Evolutionary conservation across 1,140 invertebrate species (phyloP).

Genomic region (Dendrolimus punctatus): DNA sequence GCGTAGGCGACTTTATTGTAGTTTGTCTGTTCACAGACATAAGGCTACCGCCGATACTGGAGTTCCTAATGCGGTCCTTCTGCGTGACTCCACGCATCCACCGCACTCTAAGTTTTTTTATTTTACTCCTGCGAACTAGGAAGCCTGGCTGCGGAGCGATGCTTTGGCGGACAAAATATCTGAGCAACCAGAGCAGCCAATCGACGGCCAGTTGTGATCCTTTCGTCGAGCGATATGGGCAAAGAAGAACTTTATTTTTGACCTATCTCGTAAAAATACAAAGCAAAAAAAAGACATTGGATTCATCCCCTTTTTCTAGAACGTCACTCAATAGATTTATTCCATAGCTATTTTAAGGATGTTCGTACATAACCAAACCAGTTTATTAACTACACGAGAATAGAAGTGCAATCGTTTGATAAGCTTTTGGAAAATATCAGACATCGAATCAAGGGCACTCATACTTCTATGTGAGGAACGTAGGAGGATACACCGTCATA

Average conservation of each 20-base stretch:
- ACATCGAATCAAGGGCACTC: constrained; percentile 17
- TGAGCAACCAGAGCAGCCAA: too few species aligned
- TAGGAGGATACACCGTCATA: too few species aligned
- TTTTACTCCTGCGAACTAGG: too few species aligned
- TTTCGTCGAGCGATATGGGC: constrained; percentile 9
- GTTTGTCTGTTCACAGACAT: too few species aligned
- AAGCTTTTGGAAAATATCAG: constrained; percentile 17
- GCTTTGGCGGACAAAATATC: constrained; percentile 7
- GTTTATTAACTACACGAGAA: constrained; percentile 16
- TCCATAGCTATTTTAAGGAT: constrained; percentile 12
- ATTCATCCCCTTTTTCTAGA: constrained; percentile 17
- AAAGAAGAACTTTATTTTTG: constrained; percentile 11
- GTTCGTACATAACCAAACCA: constrained; percentile 11
- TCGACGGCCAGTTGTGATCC: constrained; percentile 6
- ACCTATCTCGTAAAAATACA: constrained; percentile 15
- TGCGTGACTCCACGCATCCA: too few species aligned
- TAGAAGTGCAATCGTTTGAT: constrained; percentile 18
- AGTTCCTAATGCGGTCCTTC: too few species aligned
- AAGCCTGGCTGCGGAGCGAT: too few species aligned
- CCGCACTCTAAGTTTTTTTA: too few species aligned
- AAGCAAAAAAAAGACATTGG: constrained; percentile 12
- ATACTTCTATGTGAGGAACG: neutral
- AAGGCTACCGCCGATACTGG: too few species aligned
- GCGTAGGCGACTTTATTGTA: too few species aligned
- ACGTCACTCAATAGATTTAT: constrained; percentile 14